phyloP scores from a whole-genome alignment of 2,797 vertebrate genomes.

The Crenuchus spilurus region DNA sequence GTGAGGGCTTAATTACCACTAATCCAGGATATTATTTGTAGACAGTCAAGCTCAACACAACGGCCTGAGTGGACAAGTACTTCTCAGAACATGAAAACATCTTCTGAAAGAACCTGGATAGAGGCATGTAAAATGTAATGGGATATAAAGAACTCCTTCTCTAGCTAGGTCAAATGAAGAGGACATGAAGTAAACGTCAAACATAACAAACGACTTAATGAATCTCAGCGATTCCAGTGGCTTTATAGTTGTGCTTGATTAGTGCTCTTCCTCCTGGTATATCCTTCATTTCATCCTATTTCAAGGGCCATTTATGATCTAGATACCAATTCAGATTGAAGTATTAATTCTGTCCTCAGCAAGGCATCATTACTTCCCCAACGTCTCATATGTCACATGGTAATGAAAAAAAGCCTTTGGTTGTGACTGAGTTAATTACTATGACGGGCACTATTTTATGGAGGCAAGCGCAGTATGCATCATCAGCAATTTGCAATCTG shows the following conservation, averaged over 20 bases:
- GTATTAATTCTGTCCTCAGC: constrained; percentile 49
- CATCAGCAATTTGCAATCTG: constrained; percentile 45
- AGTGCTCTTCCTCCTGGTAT: not conserved
- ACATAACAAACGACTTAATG: constrained; percentile 19
- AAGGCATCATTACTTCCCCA: constrained; percentile 31
- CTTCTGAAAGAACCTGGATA: too few species aligned
- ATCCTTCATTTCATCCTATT: constrained; percentile 53
- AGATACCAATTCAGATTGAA: constrained; percentile 52
- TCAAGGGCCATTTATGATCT: constrained; percentile 56
- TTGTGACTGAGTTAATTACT: constrained; percentile 50
- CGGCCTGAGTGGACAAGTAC: constrained; percentile 61
- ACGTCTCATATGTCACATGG: constrained; percentile 19
- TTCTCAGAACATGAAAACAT: too few species aligned
- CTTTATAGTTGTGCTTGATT: constrained; percentile 10
- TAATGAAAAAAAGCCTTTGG: constrained; percentile 35
- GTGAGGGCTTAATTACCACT: constrained; percentile 77
- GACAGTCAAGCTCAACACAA: constrained; percentile 58
- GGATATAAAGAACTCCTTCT: not conserved
- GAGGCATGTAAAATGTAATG: not conserved
- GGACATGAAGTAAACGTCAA: not conserved
- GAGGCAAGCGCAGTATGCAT: constrained; percentile 19
- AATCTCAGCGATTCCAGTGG: not conserved
- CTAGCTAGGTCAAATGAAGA: not conserved
- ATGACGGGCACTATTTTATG: constrained; percentile 33
- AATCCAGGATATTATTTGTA: constrained; percentile 75